Percentiles rank a stretch among this genome's conserved stretches.
Conservation (phyloP, 2,888 invertebrate genomes). For the Noctua pronuba region DNA sequence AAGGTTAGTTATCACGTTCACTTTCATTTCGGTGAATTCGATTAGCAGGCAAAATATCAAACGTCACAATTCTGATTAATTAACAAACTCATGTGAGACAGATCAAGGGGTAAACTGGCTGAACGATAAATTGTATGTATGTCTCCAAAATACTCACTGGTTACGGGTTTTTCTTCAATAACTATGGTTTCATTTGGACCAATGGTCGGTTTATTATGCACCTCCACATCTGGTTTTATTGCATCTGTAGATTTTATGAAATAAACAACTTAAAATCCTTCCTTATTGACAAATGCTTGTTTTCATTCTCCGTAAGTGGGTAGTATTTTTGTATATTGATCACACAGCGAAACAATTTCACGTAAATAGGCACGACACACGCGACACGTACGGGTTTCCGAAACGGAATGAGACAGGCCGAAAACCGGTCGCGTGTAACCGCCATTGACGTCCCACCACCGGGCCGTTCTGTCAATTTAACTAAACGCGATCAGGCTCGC, state of each 20-base stretch:
- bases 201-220: conserved; percentile 83
- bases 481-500: conserved; percentile 81
- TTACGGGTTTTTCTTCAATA: conserved; percentile 84
- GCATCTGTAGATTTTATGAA: conserved; percentile 88
- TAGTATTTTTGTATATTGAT: conserved; percentile 64
- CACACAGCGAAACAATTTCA: conserved; percentile 63
- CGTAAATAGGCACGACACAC: conserved; percentile 66
- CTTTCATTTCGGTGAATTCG: conserved; percentile 72
- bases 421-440: conserved; percentile 75
- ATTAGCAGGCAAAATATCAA: conserved; percentile 68
- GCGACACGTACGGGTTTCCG: conserved; percentile 76
- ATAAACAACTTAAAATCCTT: conserved; percentile 82
- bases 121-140: conserved; percentile 76
- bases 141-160: conserved; percentile 86
- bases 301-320: conserved; percentile 64
- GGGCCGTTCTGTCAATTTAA: conserved; percentile 82
- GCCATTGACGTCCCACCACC: conserved; percentile 80
- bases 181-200: conserved; percentile 84
- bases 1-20: conserved; percentile 74
- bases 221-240: conserved; percentile 86
- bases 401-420: conserved; percentile 77
- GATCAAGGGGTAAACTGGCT: conserved; percentile 74
- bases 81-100: conserved; percentile 70
- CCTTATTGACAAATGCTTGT: conserved; percentile 66
- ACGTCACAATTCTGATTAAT: conserved; percentile 79